These are phyloP conservation scores for Sturnus vulgaris DNA, from an alignment of 2,113 vertebrate species.

Conservation along the genomic window DNA sequence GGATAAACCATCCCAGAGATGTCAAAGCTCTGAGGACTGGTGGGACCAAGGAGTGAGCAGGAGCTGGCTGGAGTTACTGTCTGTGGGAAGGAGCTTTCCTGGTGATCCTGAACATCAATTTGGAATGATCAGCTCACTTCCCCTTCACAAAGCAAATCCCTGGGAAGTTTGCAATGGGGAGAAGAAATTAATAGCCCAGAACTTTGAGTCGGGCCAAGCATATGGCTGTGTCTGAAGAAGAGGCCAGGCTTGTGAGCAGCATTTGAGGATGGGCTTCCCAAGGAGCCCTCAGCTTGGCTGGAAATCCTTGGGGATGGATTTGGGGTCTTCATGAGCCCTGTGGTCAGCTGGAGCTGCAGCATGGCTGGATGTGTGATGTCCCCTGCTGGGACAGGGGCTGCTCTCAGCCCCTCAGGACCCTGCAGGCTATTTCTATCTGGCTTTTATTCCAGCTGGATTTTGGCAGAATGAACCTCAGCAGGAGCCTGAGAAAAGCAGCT, in stretches of 20 bases:
- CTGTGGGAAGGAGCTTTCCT: not conserved
- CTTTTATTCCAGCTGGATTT: not conserved
- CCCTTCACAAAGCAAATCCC: not conserved
- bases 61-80: not conserved
- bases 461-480: not conserved
- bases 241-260: not conserved
- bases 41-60: not conserved
- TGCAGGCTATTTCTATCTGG: not conserved
- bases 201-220: not conserved
- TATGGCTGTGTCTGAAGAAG: not conserved
- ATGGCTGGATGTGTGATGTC: accelerated
- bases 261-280: not conserved
- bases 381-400: accelerated
- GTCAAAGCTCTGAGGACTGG: not conserved
- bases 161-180: not conserved
- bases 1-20: not conserved
- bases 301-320: not conserved
- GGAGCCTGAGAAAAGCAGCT: not conserved
- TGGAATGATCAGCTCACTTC: not conserved
- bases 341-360: not conserved
- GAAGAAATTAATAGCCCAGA: not conserved
- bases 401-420: not conserved
- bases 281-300: not conserved
- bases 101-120: not conserved
- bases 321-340: not conserved